phyloP scores from a whole-genome alignment of 2,888 invertebrate genomes.

The Nomada ferruginata region DNA sequence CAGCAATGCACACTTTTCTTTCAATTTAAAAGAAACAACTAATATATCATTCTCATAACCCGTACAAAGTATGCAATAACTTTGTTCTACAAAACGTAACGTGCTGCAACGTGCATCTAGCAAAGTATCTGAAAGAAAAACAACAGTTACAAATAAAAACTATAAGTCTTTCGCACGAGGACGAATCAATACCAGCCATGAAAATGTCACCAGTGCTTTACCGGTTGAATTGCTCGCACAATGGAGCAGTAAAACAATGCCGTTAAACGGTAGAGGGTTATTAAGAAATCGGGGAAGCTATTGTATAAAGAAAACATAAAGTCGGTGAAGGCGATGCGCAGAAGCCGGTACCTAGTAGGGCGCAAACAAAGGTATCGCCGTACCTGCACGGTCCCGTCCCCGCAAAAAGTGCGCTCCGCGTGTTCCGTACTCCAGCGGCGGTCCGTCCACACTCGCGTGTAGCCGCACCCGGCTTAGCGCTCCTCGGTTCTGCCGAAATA shows the following conservation, averaged over 20 bases:
- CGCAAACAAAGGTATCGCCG: slow-evolving; percentile 24
- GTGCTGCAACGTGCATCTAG: neutral
- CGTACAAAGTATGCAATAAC: neutral
- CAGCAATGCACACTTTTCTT: neutral
- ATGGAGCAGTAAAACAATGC: no score
- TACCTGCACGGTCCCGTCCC: slow-evolving; percentile 57
- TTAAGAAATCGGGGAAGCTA: neutral
- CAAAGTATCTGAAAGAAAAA: neutral
- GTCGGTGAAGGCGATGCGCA: slow-evolving; percentile 51
- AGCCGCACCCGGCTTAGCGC: slow-evolving; percentile 73
- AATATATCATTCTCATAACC: neutral
- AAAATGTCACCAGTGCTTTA: neutral
- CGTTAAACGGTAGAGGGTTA: neutral
- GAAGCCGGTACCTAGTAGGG: slow-evolving; percentile 50
- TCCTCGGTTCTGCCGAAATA: slow-evolving; percentile 60
- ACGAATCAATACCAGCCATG: neutral
- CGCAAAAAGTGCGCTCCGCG: slow-evolving; percentile 74
- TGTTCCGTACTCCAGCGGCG: slow-evolving; percentile 70
- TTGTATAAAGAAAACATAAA: neutral
- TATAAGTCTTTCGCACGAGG: neutral
- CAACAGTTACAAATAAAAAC: neutral
- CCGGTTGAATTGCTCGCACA: neutral
- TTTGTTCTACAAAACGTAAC: neutral
- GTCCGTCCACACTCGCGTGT: slow-evolving; percentile 66
- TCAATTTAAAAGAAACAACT: neutral